Base-by-base conservation (phyloP, 2,797 vertebrate genomes). In the Syncerus caffer region DNA sequence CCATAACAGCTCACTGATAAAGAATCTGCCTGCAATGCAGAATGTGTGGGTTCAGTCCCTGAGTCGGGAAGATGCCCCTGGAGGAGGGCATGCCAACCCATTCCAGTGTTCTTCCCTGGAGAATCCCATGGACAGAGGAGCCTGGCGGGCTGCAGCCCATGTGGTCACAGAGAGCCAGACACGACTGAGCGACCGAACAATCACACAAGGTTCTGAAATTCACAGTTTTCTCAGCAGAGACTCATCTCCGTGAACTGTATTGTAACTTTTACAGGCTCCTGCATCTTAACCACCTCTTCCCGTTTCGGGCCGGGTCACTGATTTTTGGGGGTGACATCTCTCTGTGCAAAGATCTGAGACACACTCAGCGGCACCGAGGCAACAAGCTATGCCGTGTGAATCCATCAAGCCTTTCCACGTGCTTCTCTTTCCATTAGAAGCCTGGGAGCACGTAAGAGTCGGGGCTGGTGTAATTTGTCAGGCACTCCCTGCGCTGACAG, bases 401-500 rank as follows among this genome's bases (percentile, higher is more conserved):
- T 13, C 16, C 23, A 1, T 2, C 0, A 0, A 64, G 4, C 21
- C 34, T 86, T 93, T 93, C 85, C 21, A 93, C 71, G 13, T 3
- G 71, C 12, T 60, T 29, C 58, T 89, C 76, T 85, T 62, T 42
- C 55, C 67, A 78, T 74, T 14, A 60, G 19, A 91, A 42, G 50
- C 85, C 31, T 34, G 47, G 34, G 45, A 67, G 50, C 27, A 85
- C 27, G 16, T 2, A 85, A 31, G 67, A 82, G 47, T 16, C 79
- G 67, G 83, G 89, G 0, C 51, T 1, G 11, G 64, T 13, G 29
- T 82, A 93, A 98, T 97, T 93, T 3, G 0, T 87, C 84, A 94
- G 50, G 91, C 97, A 97, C 93, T 98, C 98, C 85, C 93, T 96
- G 74, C 57, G 94, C 21, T 90, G 97, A 96, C 80, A 97, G 23